A percentile compares a stretch with the other conserved stretches of the same genome.
phyloP scores from a whole-genome alignment of 2,888 invertebrate genomes.

The Molanna angustata region DNA sequence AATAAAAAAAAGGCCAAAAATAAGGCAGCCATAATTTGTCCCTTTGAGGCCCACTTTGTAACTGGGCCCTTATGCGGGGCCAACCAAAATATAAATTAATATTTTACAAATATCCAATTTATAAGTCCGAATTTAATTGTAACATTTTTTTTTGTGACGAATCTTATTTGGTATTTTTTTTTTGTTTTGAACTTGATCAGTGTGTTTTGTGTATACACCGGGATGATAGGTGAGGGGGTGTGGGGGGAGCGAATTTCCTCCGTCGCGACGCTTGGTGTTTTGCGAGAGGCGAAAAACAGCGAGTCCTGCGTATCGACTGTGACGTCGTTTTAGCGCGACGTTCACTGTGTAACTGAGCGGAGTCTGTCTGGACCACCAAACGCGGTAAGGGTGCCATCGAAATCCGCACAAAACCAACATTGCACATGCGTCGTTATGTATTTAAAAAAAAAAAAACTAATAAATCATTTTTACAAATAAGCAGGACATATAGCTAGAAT shows the following conservation, averaged over 20 bases:
- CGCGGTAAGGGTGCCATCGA: slow-evolving; percentile 9
- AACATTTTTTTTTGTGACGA: neutral
- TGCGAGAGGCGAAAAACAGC: no score
- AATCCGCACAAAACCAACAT: neutral
- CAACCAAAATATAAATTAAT: neutral
- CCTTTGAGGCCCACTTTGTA: neutral
- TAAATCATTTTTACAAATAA: no score
- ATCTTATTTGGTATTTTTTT: neutral
- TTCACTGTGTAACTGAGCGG: slow-evolving; percentile 15
- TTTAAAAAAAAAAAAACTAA: no score
- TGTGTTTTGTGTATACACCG: neutral
- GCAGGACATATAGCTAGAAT: no score
- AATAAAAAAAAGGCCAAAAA: slow-evolving; percentile 20
- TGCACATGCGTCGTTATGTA: neutral
- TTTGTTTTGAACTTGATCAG: neutral
- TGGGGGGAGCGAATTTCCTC: no score
- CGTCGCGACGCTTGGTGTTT: no score
- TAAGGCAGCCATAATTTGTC: slow-evolving; percentile 23
- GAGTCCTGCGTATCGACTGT: neutral
- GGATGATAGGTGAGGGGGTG: neutral
- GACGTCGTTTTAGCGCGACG: slow-evolving; percentile 15
- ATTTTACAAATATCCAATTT: neutral
- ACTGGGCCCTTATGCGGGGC: neutral
- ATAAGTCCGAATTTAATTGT: neutral
- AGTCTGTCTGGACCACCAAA: slow-evolving; percentile 22